Base-by-base conservation (phyloP, 2,888 invertebrate genomes). In the Geotrupes spiniger region DNA sequence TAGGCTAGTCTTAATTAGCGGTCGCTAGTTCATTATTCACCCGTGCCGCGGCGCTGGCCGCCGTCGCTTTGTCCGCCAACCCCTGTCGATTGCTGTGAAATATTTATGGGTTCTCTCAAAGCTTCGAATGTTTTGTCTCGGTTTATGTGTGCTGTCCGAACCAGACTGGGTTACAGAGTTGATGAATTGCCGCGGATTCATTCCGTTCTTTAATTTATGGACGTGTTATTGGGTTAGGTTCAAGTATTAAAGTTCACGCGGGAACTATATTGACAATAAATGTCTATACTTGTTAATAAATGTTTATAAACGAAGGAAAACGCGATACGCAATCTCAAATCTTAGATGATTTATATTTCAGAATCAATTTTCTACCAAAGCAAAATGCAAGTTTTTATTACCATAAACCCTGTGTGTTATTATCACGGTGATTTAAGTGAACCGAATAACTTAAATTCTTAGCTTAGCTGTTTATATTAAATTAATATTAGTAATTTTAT, bases 1-100 rank as follows among this genome's bases (percentile, higher is more conserved):
- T 63, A 66, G 69, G 63, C 66, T 61, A 62, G 66, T 70, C 69
- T 71, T 71, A 71, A 72, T 72, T 71, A 71, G 72, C 67, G 70
- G 70, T 70, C 63, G 62, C 65, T 59, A 60, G 69, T 71, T 70
- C 70, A 70, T 71, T 70, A 70, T 70, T 70, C 70, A 69, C 63
- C 49, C 59, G 60, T 63, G 65, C 59, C 64, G 65, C 60, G 63
- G 60, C 60, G 62, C 62, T 62, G 59, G 61, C 63, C 65, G 60
- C 57, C 65, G 64, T 62, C 68, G 66, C 65, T 70, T 67, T 69
- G 68, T 71, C 66, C 65, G 59, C 52, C 58, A 51, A 62, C 62
- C 64, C 62, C 63, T 65, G 69, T 68, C 70, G 69, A 71, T 68
- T 66, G 62, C 58, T 58, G 56, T 68, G 65, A 70, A 68, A 70